phyloP scores from a whole-genome alignment of 2,797 vertebrate species.

The Fundulus diaphanus region DNA sequence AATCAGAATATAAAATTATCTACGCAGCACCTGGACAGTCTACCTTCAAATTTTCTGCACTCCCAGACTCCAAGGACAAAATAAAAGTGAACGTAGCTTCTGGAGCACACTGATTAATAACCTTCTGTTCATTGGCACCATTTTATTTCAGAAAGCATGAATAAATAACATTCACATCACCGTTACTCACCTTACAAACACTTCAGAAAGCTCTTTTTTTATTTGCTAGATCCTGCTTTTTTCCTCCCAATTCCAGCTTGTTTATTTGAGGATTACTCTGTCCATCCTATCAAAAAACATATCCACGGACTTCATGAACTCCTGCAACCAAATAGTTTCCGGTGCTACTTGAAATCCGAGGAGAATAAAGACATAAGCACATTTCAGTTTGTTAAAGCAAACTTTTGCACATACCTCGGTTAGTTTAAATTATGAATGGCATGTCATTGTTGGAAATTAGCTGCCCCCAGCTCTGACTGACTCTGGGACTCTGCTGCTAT shows the following conservation, averaged over 20 bases:
- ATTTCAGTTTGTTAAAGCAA: not conserved
- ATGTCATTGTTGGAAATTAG: slow-evolving; percentile 33
- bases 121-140: not conserved
- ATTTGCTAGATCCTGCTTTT: not conserved
- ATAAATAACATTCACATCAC: not conserved
- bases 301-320: not conserved
- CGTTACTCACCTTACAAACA: not conserved
- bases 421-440: slow-evolving; percentile 5
- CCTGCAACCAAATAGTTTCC: not conserved
- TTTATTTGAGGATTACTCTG: not conserved
- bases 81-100: too few species aligned
- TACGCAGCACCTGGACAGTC: too few species aligned
- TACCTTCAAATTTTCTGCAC: too few species aligned
- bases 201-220: not conserved
- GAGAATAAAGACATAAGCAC: not conserved
- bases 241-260: not conserved
- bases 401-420: not conserved
- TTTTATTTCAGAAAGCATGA: not conserved
- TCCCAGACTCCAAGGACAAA: too few species aligned
- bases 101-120: not conserved
- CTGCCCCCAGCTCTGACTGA: slow-evolving; percentile 39
- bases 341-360: not conserved
- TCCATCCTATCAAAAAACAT: not conserved
- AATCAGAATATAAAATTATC: too few species aligned
- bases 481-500: slow-evolving; percentile 27